Evolutionary conservation across 1,140 invertebrate genomes (phyloP).

Genomic region (Heliothis virescens): DNA sequence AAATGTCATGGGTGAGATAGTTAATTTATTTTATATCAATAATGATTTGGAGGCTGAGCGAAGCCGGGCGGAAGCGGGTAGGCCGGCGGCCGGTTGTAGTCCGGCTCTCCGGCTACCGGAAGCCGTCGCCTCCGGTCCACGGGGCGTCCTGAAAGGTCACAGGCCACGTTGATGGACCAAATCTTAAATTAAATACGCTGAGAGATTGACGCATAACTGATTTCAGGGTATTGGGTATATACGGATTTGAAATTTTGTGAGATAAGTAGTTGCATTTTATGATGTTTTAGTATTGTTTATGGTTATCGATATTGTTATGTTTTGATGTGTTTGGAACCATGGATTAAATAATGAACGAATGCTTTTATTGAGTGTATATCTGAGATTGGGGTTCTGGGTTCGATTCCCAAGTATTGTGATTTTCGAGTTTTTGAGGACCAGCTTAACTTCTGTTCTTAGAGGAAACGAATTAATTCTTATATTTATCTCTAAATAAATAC

Average conservation of each 20-base stretch:
- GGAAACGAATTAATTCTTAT: too few relatives aligned
- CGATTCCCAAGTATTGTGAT: too few relatives aligned
- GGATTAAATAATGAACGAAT: too few relatives aligned
- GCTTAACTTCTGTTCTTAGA: too few relatives aligned
- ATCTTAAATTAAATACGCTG: slow-evolving; percentile 20
- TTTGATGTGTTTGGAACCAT: too few relatives aligned
- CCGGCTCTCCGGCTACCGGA: slow-evolving; percentile 10
- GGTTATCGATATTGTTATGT: neutral
- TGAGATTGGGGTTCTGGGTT: too few relatives aligned
- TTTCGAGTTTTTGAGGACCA: too few relatives aligned
- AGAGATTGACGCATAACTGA: slow-evolving; percentile 7
- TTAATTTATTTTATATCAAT: slow-evolving; percentile 50
- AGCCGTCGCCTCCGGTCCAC: slow-evolving; percentile 23
- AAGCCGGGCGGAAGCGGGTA: slow-evolving; percentile 44
- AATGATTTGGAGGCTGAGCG: slow-evolving; percentile 45
- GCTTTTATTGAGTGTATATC: too few relatives aligned
- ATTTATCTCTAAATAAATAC: too few relatives aligned
- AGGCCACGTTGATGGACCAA: slow-evolving; percentile 32
- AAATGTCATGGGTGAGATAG: slow-evolving; percentile 30
- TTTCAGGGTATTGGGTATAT: slow-evolving; percentile 21
- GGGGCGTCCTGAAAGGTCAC: slow-evolving; percentile 39
- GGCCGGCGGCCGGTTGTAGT: slow-evolving; percentile 27
- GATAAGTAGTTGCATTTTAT: neutral
- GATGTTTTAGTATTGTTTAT: neutral
- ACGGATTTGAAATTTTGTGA: neutral